Conservation (phyloP, 2,888 invertebrate genomes). For the Drosophila tripunctata region DNA sequence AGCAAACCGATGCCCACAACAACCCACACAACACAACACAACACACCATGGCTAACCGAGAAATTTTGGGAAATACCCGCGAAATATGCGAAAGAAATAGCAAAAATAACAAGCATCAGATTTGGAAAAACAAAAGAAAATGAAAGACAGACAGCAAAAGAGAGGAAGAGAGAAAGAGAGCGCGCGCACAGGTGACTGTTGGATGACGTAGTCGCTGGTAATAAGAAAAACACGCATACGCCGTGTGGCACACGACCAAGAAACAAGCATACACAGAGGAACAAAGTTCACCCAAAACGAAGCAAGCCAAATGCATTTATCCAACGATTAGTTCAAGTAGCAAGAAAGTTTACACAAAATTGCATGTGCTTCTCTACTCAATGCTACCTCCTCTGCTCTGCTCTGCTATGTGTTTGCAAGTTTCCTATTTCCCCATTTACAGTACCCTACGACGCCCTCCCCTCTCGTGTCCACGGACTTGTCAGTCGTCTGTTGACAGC, state of each 20-base stretch:
- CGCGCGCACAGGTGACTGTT: conserved; percentile 56
- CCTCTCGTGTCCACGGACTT: not conserved
- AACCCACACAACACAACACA: too few species aligned
- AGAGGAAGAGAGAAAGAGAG: not conserved
- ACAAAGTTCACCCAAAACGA: conserved; percentile 36
- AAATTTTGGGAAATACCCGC: conserved; percentile 73
- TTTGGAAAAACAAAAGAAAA: conserved; percentile 48
- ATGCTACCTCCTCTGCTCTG: too few species aligned
- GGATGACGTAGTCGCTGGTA: conserved; percentile 67
- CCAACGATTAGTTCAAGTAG: conserved; percentile 14
- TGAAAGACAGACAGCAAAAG: not conserved
- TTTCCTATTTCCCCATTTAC: conserved; percentile 4
- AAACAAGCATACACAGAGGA: too few species aligned
- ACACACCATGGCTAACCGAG: not conserved
- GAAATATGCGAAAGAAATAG: conserved; percentile 43
- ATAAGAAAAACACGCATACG: conserved; percentile 74
- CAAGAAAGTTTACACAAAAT: conserved; percentile 26
- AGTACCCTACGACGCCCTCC: not conserved
- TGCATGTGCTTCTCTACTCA: conserved; percentile 28
- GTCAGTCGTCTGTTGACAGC: conserved; percentile 59
- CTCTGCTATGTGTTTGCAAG: conserved; percentile 3
- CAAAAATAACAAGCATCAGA: conserved; percentile 34
- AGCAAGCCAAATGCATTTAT: conserved; percentile 52
- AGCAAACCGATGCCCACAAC: not conserved
- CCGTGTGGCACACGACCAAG: conserved; percentile 69